Conservation (phyloP, 2,888 invertebrate genomes). For the Augiades crinisus region DNA sequence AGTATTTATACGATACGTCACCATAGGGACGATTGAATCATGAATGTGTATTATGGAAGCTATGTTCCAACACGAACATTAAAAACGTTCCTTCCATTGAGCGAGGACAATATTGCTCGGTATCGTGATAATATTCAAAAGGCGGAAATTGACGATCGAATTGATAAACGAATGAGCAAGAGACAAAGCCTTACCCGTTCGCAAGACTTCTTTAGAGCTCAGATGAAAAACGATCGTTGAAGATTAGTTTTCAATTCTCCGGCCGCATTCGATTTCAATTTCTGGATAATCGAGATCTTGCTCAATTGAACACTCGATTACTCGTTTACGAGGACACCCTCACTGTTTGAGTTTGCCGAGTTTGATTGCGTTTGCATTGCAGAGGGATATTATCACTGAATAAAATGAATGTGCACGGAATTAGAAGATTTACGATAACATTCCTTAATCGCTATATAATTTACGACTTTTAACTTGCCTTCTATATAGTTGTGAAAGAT, state of each 20-base stretch:
- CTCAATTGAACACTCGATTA: conserved; percentile 79
- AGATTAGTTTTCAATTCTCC: conserved; percentile 65
- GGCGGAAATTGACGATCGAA: conserved; percentile 35
- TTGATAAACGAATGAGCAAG: conserved; percentile 27
- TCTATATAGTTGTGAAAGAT: not conserved
- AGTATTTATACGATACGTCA: not conserved
- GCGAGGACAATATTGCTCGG: conserved; percentile 6
- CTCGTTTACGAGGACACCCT: conserved; percentile 71
- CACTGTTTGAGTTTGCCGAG: conserved; percentile 72
- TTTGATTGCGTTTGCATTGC: conserved; percentile 75
- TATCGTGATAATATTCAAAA: conserved; percentile 22
- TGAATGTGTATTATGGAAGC: conserved; percentile 1
- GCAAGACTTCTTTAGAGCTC: conserved; percentile 34
- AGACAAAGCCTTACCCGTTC: conserved; percentile 14
- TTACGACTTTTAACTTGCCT: not conserved
- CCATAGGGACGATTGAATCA: not conserved
- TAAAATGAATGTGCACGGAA: conserved; percentile 53
- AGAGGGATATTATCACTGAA: conserved; percentile 54
- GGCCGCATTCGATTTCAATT: conserved; percentile 72
- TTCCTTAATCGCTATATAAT: conserved; percentile 9
- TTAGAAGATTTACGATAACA: conserved; percentile 33
- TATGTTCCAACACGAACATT: conserved; percentile 1
- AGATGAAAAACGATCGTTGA: conserved; percentile 45
- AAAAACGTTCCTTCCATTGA: conserved; percentile 18
- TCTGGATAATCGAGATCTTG: conserved; percentile 76